Conservation (phyloP, 2,888 invertebrate species). For the Onchidella celtica region DNA sequence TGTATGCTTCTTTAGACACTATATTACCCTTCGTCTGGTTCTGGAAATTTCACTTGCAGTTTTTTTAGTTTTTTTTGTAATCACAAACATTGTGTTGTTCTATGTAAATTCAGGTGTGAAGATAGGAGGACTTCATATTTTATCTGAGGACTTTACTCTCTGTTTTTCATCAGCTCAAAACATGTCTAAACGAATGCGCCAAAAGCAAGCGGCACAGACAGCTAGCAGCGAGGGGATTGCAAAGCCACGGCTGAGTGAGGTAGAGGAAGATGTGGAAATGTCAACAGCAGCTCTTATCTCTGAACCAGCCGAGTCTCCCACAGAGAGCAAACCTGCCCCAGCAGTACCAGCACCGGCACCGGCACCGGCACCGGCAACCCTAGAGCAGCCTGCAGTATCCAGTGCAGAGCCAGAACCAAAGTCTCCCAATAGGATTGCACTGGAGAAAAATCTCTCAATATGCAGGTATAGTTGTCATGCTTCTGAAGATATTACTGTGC, state of each 20-base stretch:
- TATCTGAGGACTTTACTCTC: too few relatives aligned
- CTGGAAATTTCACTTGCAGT: too few relatives aligned
- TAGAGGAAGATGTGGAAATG: conserved; percentile 47
- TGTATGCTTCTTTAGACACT: too few relatives aligned
- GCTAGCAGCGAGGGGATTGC: conserved; percentile 7
- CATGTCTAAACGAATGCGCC: conserved; percentile 44
- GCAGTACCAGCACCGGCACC: background rate
- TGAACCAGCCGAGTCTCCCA: background rate
- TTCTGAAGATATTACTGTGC: too few relatives aligned
- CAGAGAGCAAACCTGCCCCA: background rate
- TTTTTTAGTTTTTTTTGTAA: too few relatives aligned
- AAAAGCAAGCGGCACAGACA: background rate
- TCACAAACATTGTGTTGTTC: too few relatives aligned
- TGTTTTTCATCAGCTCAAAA: conserved; percentile 44
- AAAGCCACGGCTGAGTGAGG: conserved; percentile 41
- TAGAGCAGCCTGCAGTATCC: background rate
- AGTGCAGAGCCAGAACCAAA: conserved; percentile 38
- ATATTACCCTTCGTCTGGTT: too few relatives aligned
- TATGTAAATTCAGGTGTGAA: too few relatives aligned
- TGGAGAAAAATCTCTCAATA: conserved; percentile 53
- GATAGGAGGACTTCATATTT: too few relatives aligned
- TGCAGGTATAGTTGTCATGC: too few relatives aligned
- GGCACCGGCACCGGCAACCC: background rate
- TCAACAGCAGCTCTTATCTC: too few relatives aligned
- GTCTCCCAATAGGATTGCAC: conserved; percentile 48